Conservation (phyloP, 1,140 invertebrate species). For the Tribolium madens region DNA sequence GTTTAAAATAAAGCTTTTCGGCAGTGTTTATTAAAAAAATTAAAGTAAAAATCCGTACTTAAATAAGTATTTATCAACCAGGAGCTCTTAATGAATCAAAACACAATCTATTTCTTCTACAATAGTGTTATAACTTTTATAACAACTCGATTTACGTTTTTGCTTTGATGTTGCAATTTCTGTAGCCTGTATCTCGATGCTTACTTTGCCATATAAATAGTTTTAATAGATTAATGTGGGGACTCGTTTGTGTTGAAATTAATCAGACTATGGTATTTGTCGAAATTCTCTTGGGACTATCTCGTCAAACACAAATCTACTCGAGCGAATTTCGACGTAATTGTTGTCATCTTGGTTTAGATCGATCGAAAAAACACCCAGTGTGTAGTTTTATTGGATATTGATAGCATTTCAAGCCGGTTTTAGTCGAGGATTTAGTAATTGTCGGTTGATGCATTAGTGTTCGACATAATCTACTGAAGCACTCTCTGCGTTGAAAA, state of each 20-base stretch:
- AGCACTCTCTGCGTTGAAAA: constrained; percentile 18
- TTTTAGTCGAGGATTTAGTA: constrained; percentile 24
- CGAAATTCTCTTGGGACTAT: background rate
- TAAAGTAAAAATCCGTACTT: too few species aligned
- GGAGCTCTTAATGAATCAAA: too few species aligned
- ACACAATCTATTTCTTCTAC: too few species aligned
- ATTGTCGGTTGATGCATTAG: constrained; percentile 25
- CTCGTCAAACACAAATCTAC: background rate
- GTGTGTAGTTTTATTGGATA: constrained; percentile 30
- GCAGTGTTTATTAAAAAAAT: too few species aligned
- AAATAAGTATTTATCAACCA: too few species aligned
- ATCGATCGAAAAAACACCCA: constrained; percentile 6
- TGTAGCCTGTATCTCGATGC: too few species aligned
- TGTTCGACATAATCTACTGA: constrained; percentile 29
- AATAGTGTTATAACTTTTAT: too few species aligned
- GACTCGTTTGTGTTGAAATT: background rate
- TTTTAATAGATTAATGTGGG: background rate
- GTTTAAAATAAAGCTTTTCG: too few species aligned
- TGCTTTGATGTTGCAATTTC: too few species aligned
- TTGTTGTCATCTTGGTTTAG: background rate
- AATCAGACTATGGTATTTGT: background rate
- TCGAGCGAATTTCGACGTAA: background rate
- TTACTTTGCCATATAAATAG: too few species aligned
- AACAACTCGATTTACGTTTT: too few species aligned
- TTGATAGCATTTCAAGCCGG: background rate